These are phyloP conservation scores for Cheumatopsyche charites DNA, from an alignment of 1,140 invertebrate species.

Conservation along the genomic window DNA sequence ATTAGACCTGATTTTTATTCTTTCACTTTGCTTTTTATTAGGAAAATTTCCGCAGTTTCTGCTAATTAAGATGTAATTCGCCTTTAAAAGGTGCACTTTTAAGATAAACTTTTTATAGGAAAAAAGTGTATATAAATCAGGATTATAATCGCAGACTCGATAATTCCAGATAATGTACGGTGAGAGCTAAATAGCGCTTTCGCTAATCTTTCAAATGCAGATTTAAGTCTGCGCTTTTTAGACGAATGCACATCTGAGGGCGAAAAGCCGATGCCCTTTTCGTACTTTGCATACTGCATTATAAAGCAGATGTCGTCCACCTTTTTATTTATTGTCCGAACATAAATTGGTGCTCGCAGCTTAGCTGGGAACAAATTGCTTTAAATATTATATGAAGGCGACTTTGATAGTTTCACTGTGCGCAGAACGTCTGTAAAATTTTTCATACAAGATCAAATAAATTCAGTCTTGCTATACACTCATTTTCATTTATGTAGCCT, in stretches of 20 bases:
- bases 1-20: no score
- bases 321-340: no score
- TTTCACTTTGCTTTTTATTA: constrained; percentile 28
- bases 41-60: constrained; percentile 5
- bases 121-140: background rate
- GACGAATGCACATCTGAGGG: constrained; percentile 8
- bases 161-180: constrained; percentile 44
- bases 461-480: no score
- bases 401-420: no score
- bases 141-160: constrained; percentile 23
- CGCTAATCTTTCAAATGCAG: constrained; percentile 11
- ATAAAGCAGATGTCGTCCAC: no score
- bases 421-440: no score
- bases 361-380: background rate
- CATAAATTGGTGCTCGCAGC: background rate
- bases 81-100: no score
- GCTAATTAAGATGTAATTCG: no score
- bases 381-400: background rate
- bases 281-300: no score
- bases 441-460: no score
- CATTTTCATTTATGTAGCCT: no score
- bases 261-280: background rate
- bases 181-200: constrained; percentile 12
- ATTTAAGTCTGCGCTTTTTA: constrained; percentile 17
- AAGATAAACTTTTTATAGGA: no score